Base-by-base conservation (phyloP, 2,888 invertebrate genomes). In the Ophraella communa region DNA sequence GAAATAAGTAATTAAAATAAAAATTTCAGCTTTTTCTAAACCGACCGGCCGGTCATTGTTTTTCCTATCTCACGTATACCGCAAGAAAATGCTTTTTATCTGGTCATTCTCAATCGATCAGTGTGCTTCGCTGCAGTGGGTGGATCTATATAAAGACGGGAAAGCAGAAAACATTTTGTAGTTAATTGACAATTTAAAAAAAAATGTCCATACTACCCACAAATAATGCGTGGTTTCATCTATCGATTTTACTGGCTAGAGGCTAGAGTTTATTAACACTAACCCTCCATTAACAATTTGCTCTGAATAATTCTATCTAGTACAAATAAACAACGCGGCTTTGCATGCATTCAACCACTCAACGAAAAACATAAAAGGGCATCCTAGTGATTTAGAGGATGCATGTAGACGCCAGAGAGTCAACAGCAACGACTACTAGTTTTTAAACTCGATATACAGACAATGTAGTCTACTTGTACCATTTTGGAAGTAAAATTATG, bases 281-380 rank as follows among this genome's bases (percentile, higher is more conserved):
- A 5, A 3, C 24, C n/a, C 11, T 49, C 49, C 49, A 49, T 49
- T 27, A 49, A 27, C 8, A 27, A 49, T 27, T 49, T 49, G 24
- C 27, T 24, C 5, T 24, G 2, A 27, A 27, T 27, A 27, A 14
- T 51, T 27, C n/a, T 4, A 10, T 51, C 49, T 27, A 51, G 14
- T 24, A 8, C 23, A 51, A 27, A n/a, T n/a, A n/a, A 51, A 51
- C 49, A 17, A 51, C 27, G n/a, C n/a, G 10, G 27, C 8, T 51
- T 51, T 51, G 23, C 27, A 51, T 51, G 49, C 27, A 20, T 51
- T 24, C n/a, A 27, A 24, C 17, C 27, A 51, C 49, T 51, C 17
- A 24, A 27, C 24, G 14, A 11, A 8, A n/a, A 27, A 30, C 27
- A 27, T 51, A 8, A 51, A 51, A 51, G 10, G 49, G 17, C 27